Percentiles rank a stretch among this genome's conserved stretches.
Conservation (phyloP, 1,140 invertebrate genomes). For the Asbolus verrucosus region DNA sequence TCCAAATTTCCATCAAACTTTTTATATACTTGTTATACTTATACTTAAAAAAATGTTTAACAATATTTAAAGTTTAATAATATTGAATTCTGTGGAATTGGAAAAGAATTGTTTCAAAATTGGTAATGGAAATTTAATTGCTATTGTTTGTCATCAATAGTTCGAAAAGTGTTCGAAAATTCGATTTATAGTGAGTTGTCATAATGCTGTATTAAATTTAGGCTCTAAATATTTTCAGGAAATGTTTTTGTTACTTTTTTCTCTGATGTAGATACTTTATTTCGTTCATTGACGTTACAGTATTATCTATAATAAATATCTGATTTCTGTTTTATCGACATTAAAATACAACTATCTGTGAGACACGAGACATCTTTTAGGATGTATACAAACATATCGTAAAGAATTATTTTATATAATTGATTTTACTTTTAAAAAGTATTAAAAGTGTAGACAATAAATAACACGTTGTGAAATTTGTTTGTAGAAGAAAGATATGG, state of each 20-base stretch:
- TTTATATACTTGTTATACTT: constrained; percentile 48
- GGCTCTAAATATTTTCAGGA: constrained; percentile 14
- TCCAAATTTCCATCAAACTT: constrained; percentile 46
- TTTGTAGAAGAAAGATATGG: constrained; percentile 53
- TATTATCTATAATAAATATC: no score
- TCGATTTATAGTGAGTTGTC: no score
- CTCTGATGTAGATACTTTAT: constrained; percentile 23
- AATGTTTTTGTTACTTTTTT: constrained; percentile 25
- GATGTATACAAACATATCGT: constrained; percentile 58
- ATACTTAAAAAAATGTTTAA: constrained; percentile 43
- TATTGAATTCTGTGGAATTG: constrained; percentile 21
- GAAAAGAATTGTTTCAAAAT: constrained; percentile 30
- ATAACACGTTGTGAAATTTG: constrained; percentile 54
- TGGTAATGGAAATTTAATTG: background rate
- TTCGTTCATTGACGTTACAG: constrained; percentile 27
- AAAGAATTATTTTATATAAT: constrained; percentile 52
- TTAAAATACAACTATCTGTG: constrained; percentile 52
- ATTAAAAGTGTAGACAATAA: constrained; percentile 62
- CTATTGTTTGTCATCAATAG: constrained; percentile 15
- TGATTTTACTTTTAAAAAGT: constrained; percentile 52
- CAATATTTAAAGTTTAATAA: constrained; percentile 47
- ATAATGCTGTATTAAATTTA: background rate
- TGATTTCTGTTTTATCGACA: constrained; percentile 13
- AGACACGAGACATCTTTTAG: constrained; percentile 51
- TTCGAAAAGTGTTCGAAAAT: no score